A percentile compares a stretch with the other conserved stretches of the same genome.
Evolutionary conservation across 1,140 invertebrate genomes (phyloP).

Genomic region (Mizuhopecten yessoensis): DNA sequence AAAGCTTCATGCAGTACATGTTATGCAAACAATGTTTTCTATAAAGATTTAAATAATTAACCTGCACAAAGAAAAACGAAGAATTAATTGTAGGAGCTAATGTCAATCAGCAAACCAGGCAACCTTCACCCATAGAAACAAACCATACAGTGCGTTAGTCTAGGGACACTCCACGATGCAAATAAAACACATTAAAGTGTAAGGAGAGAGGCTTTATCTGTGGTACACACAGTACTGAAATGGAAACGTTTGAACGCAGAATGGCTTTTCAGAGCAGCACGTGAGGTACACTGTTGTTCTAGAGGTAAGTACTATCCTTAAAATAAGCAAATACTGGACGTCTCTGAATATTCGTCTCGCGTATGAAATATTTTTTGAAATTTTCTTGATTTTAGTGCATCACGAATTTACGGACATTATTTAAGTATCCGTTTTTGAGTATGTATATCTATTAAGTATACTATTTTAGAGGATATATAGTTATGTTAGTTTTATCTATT

Average conservation of each 20-base stretch:
- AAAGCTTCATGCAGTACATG: neutral
- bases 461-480: too few species aligned
- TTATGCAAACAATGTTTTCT: neutral
- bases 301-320: neutral
- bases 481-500: too few species aligned
- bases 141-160: neutral
- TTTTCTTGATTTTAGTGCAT: too few species aligned
- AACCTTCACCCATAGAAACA: neutral
- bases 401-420: too few species aligned
- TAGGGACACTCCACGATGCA: neutral
- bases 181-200: neutral
- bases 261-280: neutral
- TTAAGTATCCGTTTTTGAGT: too few species aligned
- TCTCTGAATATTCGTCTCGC: too few species aligned
- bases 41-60: neutral
- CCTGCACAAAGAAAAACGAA: neutral
- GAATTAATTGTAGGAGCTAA: neutral
- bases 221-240: neutral
- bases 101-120: slow-evolving; percentile 5
- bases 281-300: too few species aligned
- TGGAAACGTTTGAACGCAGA: slow-evolving; percentile 13
- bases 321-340: too few species aligned
- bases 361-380: too few species aligned
- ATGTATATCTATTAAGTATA: too few species aligned
- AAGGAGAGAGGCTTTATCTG: neutral